phyloP scores from a whole-genome alignment of 1,140 invertebrate genomes.

The Drosophila eugracilis region DNA sequence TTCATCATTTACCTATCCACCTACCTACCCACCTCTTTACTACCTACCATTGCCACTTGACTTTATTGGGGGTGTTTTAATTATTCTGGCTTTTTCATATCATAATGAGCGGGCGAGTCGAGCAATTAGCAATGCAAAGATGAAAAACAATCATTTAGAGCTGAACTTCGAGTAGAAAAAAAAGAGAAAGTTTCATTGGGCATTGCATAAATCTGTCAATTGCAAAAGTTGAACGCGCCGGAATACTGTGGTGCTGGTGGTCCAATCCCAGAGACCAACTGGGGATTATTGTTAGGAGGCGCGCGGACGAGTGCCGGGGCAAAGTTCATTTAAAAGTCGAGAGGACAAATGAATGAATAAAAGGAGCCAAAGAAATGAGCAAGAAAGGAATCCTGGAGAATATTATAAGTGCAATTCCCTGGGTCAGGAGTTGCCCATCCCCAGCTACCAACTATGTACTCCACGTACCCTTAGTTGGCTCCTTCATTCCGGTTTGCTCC shows the following conservation, averaged over 20 bases:
- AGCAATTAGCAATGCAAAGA: slow-evolving; percentile 41
- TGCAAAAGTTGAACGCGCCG: slow-evolving; percentile 70
- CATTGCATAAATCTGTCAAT: slow-evolving; percentile 73
- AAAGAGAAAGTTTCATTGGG: slow-evolving; percentile 6
- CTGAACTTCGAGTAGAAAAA: background rate
- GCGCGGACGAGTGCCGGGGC: slow-evolving; percentile 43
- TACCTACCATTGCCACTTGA: slow-evolving; percentile 1
- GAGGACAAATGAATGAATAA: slow-evolving; percentile 80
- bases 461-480: slow-evolving; percentile 18
- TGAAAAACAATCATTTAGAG: slow-evolving; percentile 29
- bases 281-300: slow-evolving; percentile 22
- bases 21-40: background rate
- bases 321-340: slow-evolving; percentile 81
- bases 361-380: slow-evolving; percentile 47
- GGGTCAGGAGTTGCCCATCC: slow-evolving; percentile 51
- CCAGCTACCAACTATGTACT: too few species aligned
- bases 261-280: background rate
- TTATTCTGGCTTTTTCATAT: slow-evolving; percentile 17
- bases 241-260: slow-evolving; percentile 58
- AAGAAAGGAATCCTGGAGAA: slow-evolving; percentile 29
- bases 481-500: slow-evolving; percentile 15
- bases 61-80: slow-evolving; percentile 30
- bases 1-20: slow-evolving; percentile 25
- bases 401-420: slow-evolving; percentile 58
- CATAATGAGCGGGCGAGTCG: slow-evolving; percentile 21